These are phyloP conservation scores for Galbula dea DNA, from an alignment of 2,113 vertebrate genomes.

Conservation along the genomic window DNA sequence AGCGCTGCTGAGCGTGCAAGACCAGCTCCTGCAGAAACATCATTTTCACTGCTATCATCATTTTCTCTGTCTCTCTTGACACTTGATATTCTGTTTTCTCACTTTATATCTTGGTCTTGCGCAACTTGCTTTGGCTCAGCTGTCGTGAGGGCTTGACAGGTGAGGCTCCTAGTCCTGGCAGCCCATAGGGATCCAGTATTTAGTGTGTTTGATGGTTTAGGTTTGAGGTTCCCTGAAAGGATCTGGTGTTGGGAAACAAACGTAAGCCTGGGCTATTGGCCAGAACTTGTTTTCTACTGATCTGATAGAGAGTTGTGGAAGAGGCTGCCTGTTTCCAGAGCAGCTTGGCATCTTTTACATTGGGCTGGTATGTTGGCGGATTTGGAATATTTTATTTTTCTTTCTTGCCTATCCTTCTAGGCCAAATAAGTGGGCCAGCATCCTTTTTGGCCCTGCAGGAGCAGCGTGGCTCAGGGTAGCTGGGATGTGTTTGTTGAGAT, in stretches of 20 bases:
- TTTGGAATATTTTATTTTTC: not conserved
- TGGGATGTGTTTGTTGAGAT: not conserved
- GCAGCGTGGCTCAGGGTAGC: not conserved
- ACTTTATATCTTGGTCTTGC: accelerated
- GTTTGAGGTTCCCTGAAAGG: not conserved
- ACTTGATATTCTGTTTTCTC: not conserved
- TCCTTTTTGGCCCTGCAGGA: not conserved
- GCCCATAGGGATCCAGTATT: not conserved
- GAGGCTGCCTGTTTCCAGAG: not conserved
- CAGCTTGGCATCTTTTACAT: not conserved
- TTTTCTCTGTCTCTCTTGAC: not conserved
- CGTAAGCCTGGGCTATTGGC: not conserved
- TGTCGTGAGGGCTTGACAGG: not conserved
- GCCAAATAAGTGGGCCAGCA: not conserved
- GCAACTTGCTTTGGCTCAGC: not conserved
- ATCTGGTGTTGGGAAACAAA: not conserved
- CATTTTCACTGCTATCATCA: not conserved
- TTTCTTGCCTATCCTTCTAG: not conserved
- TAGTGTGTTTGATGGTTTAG: not conserved
- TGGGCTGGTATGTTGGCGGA: not conserved
- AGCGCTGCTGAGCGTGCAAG: not conserved
- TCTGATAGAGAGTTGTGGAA: not conserved
- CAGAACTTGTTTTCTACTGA: not conserved
- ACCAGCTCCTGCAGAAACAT: not conserved
- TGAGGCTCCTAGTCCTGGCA: not conserved